Percentiles rank a stretch among this genome's conserved stretches.
phyloP scores from a whole-genome alignment of 2,888 invertebrate genomes.

The Aphodius granarius region DNA sequence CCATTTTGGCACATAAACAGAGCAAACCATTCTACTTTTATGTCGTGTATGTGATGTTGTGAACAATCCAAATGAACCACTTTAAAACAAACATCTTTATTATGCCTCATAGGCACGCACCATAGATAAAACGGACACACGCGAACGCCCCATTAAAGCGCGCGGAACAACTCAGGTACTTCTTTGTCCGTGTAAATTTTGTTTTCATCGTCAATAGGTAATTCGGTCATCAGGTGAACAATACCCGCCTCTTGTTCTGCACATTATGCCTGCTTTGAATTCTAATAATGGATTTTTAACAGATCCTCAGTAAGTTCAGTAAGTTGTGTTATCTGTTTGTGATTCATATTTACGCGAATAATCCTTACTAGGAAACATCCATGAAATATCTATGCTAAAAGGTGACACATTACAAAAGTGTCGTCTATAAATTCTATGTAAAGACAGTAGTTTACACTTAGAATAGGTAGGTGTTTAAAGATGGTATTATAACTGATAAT shows the following conservation, averaged over 20 bases:
- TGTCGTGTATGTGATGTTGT: neutral
- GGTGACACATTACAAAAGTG: too few species aligned
- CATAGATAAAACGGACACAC: neutral
- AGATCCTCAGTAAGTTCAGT: neutral
- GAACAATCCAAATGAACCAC: neutral
- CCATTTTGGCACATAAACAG: neutral
- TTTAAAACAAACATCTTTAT: neutral
- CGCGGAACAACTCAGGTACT: neutral
- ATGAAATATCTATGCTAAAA: too few species aligned
- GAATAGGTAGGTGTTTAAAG: too few species aligned
- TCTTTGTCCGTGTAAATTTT: neutral
- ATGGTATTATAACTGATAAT: too few species aligned
- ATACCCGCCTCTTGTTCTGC: neutral
- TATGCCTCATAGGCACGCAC: neutral
- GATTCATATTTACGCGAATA: too few species aligned
- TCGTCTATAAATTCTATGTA: too few species aligned
- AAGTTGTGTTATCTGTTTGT: too few species aligned
- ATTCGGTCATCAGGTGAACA: neutral
- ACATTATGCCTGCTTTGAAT: neutral
- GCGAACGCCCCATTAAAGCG: neutral
- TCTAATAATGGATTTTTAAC: neutral
- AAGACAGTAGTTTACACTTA: too few species aligned
- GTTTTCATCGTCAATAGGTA: neutral
- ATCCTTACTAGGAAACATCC: too few species aligned
- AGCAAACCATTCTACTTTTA: neutral